These are phyloP conservation scores for Idris sp. DNA, from an alignment of 1,140 invertebrate species.

Conservation along the genomic window DNA sequence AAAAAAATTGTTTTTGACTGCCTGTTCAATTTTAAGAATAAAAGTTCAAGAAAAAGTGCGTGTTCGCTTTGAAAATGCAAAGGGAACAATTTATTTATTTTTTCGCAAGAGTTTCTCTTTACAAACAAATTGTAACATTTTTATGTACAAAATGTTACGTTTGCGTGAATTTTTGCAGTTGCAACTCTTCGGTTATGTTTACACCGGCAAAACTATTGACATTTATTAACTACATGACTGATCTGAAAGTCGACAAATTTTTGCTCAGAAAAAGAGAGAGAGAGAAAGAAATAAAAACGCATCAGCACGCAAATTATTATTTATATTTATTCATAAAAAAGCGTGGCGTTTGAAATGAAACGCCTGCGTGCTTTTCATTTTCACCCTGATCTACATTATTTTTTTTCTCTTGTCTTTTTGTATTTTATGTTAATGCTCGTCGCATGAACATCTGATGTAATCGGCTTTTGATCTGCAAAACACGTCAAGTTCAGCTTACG, in stretches of 20 bases:
- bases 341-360: slow-evolving; percentile 33
- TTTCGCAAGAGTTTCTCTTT: neutral
- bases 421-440: slow-evolving; percentile 30
- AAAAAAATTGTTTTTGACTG: too few relatives aligned
- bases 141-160: slow-evolving; percentile 5
- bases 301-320: slow-evolving; percentile 13
- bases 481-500: slow-evolving; percentile 33
- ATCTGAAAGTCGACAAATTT: slow-evolving; percentile 34
- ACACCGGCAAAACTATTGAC: slow-evolving; percentile 14
- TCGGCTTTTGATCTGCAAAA: slow-evolving; percentile 23
- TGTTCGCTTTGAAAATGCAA: slow-evolving; percentile 35
- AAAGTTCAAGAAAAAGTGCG: slow-evolving; percentile 40
- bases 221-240: slow-evolving; percentile 26
- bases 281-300: too few relatives aligned
- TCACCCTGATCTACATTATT: slow-evolving; percentile 56
- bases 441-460: slow-evolving; percentile 30
- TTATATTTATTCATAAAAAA: slow-evolving; percentile 23
- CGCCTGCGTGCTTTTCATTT: slow-evolving; percentile 41
- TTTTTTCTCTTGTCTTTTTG: slow-evolving; percentile 45
- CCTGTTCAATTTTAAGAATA: too few relatives aligned
- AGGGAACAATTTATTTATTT: slow-evolving; percentile 33
- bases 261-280: slow-evolving; percentile 2
- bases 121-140: neutral
- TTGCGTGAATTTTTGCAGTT: slow-evolving; percentile 4
- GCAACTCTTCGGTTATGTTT: neutral